A percentile compares a stretch with the other conserved stretches of the same genome.
Conservation (phyloP, 2,113 vertebrate species). For the Myiozetetes cayanensis region DNA sequence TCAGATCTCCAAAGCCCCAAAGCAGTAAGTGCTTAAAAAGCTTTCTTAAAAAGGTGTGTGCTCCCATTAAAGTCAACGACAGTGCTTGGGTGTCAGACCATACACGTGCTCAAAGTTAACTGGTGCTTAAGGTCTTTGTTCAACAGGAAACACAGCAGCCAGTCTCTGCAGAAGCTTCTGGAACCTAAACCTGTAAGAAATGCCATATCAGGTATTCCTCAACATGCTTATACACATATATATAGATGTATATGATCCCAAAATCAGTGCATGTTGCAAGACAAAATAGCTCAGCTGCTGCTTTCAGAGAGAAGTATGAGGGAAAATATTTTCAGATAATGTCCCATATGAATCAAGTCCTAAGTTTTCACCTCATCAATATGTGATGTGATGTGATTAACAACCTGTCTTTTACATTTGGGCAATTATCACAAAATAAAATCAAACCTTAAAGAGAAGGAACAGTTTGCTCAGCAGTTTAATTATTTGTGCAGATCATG, state of each 20-base stretch:
- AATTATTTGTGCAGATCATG: not conserved
- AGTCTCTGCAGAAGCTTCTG: not conserved
- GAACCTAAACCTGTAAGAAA: not conserved
- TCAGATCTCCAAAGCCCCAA: not conserved
- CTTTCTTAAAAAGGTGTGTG: not conserved
- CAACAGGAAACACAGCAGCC: not conserved
- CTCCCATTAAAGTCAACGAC: not conserved
- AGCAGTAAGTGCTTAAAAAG: not conserved
- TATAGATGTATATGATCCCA: not conserved
- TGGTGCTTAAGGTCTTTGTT: not conserved
- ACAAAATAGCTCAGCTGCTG: not conserved
- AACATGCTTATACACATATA: not conserved
- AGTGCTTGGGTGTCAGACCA: not conserved
- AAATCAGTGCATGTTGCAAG: not conserved
- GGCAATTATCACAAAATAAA: not conserved
- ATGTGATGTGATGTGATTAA: not conserved
- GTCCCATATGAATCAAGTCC: not conserved
- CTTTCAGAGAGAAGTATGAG: not conserved
- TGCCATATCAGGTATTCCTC: not conserved
- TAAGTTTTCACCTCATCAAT: not conserved
- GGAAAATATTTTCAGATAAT: not conserved
- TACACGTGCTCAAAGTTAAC: not conserved
- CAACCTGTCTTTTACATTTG: not conserved
- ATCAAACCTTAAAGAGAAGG: not conserved
- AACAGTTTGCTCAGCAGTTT: not conserved